phyloP scores from a whole-genome alignment of 1,140 invertebrate genomes.

The Laupala kohalensis region DNA sequence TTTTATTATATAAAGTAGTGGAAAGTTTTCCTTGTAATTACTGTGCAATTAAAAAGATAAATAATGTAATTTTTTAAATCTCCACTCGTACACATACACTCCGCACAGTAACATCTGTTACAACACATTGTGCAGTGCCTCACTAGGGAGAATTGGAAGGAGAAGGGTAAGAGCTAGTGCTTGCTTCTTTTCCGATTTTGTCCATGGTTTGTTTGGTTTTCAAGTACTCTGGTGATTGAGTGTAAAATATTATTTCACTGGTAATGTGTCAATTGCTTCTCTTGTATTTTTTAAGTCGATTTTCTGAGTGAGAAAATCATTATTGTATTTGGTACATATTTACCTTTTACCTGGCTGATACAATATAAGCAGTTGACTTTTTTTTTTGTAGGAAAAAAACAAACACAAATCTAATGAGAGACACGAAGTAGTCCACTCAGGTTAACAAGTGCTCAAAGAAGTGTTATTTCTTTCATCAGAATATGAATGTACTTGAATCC shows the following conservation, averaged over 20 bases:
- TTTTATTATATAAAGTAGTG: not conserved
- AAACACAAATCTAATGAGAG: not conserved
- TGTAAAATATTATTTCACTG: not conserved
- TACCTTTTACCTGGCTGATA: too few relatives aligned
- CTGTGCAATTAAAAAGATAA: not conserved
- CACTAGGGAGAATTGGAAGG: not conserved
- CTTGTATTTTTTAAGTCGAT: not conserved
- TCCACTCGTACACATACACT: not conserved
- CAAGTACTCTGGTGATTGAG: not conserved
- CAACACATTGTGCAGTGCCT: not conserved
- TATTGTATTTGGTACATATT: too few relatives aligned
- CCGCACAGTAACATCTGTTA: not conserved
- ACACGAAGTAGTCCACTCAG: not conserved
- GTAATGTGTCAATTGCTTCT: not conserved
- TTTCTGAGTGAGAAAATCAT: too few relatives aligned
- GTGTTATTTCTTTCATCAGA: not conserved
- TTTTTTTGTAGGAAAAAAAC: not conserved
- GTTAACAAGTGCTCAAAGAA: not conserved
- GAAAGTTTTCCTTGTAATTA: not conserved
- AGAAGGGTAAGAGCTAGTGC: not conserved
- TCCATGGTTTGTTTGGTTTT: not conserved
- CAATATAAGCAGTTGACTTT: too few relatives aligned
- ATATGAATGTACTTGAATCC: not conserved
- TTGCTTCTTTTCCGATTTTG: not conserved
- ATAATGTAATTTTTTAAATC: not conserved